Evolutionary conservation across 2,888 invertebrate genomes (phyloP), one percentile per base, ranked within the genome.

Genomic region (Drosophila paracracens): DNA sequence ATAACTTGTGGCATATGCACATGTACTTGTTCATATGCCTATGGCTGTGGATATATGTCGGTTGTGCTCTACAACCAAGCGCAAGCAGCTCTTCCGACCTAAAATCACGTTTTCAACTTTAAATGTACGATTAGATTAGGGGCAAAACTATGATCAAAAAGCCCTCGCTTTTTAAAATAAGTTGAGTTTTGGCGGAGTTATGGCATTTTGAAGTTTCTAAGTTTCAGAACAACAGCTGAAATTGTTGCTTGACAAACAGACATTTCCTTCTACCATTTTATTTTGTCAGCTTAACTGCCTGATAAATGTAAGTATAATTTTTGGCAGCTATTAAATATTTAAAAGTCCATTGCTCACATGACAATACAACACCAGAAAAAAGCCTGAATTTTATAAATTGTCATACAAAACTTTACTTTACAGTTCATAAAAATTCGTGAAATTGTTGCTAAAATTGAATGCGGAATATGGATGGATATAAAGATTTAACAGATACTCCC

Each of bases 1-100:
- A 65, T 31, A 43, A 46, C 46, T 16, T 46, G 46, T 25, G 16
- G 46, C 38, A 54, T 21, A 29, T 43, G 50, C 46, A 57, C 5
- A 40, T 7, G 29, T 21, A 29, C 5, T n/a, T n/a, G 2, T 13
- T 18, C 18, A n/a, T 13, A 1, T 18, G 53, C 13, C 11, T 46
- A 51, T 51, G 33, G 6, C 13, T 13, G 21, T 52, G 6, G 13
- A 21, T n/a, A 35, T 46, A 16, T 38, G 31, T 31, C 53, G n/a
- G 3, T 38, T 50, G 21, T 40, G 27, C 21, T 65, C 33, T 56
- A 59, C 75, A 62, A 69, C 68, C 48, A 29, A 59, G 48, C 36
- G 35, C 52, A 21, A 48, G 54, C 51, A 36, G 36, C 35, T 31
- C 10, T 10, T 31, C 10, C 10, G 31, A 31, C 31, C 31, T 31